Base-by-base conservation (phyloP, 2,888 invertebrate genomes). In the Hemithea aestivaria region DNA sequence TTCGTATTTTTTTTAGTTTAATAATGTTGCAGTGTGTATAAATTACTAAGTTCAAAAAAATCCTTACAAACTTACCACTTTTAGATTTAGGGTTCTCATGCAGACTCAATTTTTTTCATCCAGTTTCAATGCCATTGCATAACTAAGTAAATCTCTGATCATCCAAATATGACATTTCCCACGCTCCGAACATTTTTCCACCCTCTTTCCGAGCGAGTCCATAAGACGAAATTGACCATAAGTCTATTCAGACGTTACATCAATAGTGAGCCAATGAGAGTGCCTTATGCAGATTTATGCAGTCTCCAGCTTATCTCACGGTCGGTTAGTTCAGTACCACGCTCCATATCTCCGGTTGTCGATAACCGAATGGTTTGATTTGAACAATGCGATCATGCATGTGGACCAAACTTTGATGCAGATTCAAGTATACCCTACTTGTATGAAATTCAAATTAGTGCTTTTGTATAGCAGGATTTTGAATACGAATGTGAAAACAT, bases 241-340 rank as follows among this genome's bases (percentile, higher is more conserved):
- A 16, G 16, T 40, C 25, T 35, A 42, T 47, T 45, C 45, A 38
- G 44, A 39, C 26, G 45, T 40, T 31, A 48, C 38, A 48, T 48
- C 46, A 48, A 45, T 46, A 46, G 33, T 44, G 25, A 31, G 20
- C 38, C 44, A 41, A 44, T 38, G 36, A 42, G 40, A 38, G 42
- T 49, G 47, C 48, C 48, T 48, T 74, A 83, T 80, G 80, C 66
- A 78, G 73, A 83, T 77, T 73, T 72, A 77, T 78, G 75, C 74
- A 70, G 71, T 70, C 73, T 75, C 66, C 65, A 62, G 75, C 73
- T 76, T 80, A 82, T 82, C 74, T 67, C 65, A 66, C 66, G 72
- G 68, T 67, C 57, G 63, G 75, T 77, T 80, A 76, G 70, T 64
- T 61, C 73, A 78, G 75, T 72, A 67, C 33, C 44, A 31, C 64